These are phyloP conservation scores for Kobus ellipsiprymnus DNA, from an alignment of 2,113 vertebrate species.

Conservation along the genomic window DNA sequence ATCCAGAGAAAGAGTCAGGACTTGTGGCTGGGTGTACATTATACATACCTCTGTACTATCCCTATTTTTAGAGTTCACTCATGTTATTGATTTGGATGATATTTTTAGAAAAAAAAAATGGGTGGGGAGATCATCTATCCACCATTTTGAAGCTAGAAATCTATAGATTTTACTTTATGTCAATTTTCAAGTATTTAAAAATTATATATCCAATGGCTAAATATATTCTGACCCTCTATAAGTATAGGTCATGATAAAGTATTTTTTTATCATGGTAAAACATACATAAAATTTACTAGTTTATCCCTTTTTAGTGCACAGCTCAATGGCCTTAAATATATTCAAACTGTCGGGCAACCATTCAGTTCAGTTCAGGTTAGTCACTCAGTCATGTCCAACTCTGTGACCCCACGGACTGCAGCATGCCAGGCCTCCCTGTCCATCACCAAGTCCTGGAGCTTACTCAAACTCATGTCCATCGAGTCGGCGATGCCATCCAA, in stretches of 20 bases:
- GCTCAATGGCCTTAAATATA: background rate
- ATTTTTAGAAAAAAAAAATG: background rate
- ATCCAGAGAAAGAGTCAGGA: background rate
- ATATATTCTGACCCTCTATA: background rate
- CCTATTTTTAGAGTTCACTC: background rate
- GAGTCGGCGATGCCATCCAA: background rate
- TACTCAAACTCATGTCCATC: background rate
- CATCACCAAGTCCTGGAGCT: background rate
- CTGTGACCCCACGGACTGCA: background rate
- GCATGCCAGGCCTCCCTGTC: background rate
- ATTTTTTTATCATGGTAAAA: background rate
- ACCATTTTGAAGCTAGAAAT: background rate
- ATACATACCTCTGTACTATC: background rate
- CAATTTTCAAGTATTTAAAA: background rate
- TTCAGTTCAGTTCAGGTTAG: background rate
- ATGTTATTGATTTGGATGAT: background rate
- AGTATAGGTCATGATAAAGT: background rate
- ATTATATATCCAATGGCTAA: background rate
- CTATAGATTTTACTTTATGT: background rate
- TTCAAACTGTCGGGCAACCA: background rate
- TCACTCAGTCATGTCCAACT: background rate
- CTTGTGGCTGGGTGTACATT: background rate
- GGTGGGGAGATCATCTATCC: background rate
- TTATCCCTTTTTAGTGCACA: background rate
- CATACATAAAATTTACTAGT: background rate